These are phyloP conservation scores for Nysson spinosus DNA, from an alignment of 2,888 invertebrate genomes.

Conservation along the genomic window DNA sequence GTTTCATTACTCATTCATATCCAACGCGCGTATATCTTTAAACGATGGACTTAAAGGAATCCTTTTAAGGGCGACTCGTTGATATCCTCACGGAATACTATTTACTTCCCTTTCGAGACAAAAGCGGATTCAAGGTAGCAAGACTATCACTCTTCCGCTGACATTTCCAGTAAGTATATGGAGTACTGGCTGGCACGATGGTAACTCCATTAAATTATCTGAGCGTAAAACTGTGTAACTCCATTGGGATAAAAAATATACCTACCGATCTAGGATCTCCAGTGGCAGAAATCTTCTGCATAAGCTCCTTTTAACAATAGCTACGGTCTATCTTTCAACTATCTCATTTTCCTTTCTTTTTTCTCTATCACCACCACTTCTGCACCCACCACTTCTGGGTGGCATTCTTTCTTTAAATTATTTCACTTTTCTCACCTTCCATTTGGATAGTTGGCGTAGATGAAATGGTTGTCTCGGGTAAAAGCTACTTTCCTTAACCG, in stretches of 20 bases:
- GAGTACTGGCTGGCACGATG: slow-evolving; percentile 6
- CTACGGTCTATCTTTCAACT: slow-evolving; percentile 14
- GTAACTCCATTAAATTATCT: slow-evolving; percentile 50
- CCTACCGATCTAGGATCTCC: slow-evolving; percentile 4
- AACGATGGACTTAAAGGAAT: slow-evolving; percentile 1
- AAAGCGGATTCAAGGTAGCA: slow-evolving; percentile 14
- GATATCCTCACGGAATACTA: slow-evolving; percentile 8
- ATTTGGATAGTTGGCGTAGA: slow-evolving; percentile 7
- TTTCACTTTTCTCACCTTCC: not conserved
- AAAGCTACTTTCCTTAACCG: slow-evolving; percentile 21
- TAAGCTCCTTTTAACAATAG: slow-evolving; percentile 33
- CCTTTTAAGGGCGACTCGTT: slow-evolving; percentile 22
- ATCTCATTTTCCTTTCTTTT: slow-evolving; percentile 2
- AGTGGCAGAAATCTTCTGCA: slow-evolving; percentile 28
- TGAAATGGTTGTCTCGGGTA: slow-evolving; percentile 8
- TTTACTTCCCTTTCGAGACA: slow-evolving; percentile 22
- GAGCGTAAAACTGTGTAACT: slow-evolving; percentile 57
- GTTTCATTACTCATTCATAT: not conserved
- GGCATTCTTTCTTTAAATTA: slow-evolving; percentile 4
- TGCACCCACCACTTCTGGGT: no score
- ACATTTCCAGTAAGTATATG: slow-evolving; percentile 19
- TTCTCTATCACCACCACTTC: not conserved
- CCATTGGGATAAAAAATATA: slow-evolving; percentile 58
- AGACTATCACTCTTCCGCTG: slow-evolving; percentile 28
- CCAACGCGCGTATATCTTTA: not conserved